Evolutionary conservation across 2,113 vertebrate species (phyloP), one percentile per base, ranked within the genome.

Genomic region (Prunella himalayana): DNA sequence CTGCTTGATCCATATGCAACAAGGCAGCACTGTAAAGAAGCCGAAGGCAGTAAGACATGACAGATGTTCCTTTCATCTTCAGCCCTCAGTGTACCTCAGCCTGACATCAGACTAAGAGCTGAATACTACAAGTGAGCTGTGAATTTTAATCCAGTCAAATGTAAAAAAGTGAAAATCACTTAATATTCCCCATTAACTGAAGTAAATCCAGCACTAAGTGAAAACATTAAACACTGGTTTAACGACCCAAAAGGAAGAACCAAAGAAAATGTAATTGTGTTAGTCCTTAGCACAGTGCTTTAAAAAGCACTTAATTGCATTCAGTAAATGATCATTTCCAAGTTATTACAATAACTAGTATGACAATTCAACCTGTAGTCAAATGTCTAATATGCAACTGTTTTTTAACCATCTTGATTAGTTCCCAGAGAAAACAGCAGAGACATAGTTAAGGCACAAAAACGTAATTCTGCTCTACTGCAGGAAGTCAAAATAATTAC

Each of bases 1-100:
- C 98, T 99, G 98, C 98, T 99, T 99, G 98, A 99, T 98, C 98
- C 98, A 98, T 98, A 99, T 93, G 98, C 98, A 98, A 99, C 99
- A 99, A 99, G 99, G 99, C 99, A 99, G 99, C 99, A 99, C 99
- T 98, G 99, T 99, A 99, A 99, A 99, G 99, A 99, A 99, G 99
- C 99, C 98, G 90, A 99, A 97, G 98, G 97, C 98, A 98, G 60
- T 85, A 69, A 98, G 98, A 90, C 51, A n/a, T 19, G 88, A 61
- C 88, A 91, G 71, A 90, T 41, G 84, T 31, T 73, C 56, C 56
- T 75, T 61, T 94, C 84, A 76, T 96, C 88, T 94, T 51, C 87
- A 88, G 89, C 61, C 49, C 51, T 71, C 69, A 41, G 27, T 4
- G 33, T 1, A 82, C 59, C 73, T 82, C 90, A 60, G 68, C 16